Conservation (phyloP, 2,888 invertebrate genomes). For the Pasiphila rectangulata region DNA sequence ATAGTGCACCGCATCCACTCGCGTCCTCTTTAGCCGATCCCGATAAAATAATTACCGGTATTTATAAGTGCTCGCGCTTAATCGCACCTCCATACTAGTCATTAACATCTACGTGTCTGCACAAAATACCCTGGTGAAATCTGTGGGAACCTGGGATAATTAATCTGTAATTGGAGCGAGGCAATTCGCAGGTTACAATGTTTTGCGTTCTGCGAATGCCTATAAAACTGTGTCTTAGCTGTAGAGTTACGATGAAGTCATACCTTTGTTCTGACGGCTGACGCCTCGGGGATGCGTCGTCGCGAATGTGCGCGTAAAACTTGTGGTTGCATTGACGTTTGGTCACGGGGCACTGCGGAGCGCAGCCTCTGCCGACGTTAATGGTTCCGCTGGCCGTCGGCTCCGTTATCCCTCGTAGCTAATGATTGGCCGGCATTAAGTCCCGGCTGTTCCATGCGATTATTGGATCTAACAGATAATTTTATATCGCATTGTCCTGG, state of each 20-base stretch:
- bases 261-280: constrained; percentile 63
- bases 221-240: constrained; percentile 56
- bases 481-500: constrained; percentile 80
- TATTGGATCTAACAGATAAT: constrained; percentile 82
- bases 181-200: constrained; percentile 33
- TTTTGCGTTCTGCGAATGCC: constrained; percentile 48
- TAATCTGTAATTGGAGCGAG: constrained; percentile 51
- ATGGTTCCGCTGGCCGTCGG: constrained; percentile 67
- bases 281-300: constrained; percentile 61
- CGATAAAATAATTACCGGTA: constrained; percentile 76
- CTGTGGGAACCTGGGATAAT: constrained; percentile 56
- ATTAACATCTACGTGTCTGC: constrained; percentile 55
- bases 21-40: constrained; percentile 70
- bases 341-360: constrained; percentile 71
- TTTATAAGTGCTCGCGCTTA: constrained; percentile 71
- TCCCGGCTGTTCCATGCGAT: constrained; percentile 77
- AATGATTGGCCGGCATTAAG: constrained; percentile 81
- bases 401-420: constrained; percentile 80
- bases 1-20: constrained; percentile 67
- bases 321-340: constrained; percentile 76
- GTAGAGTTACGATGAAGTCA: constrained; percentile 71
- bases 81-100: constrained; percentile 60
- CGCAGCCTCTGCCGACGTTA: constrained; percentile 54
- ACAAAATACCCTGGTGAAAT: constrained; percentile 59
- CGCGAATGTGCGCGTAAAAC: constrained; percentile 48